Percentiles rank a stretch among this genome's conserved stretches.
Evolutionary conservation across 2,113 vertebrate species (phyloP).

Genomic region (Archilochus colubris): DNA sequence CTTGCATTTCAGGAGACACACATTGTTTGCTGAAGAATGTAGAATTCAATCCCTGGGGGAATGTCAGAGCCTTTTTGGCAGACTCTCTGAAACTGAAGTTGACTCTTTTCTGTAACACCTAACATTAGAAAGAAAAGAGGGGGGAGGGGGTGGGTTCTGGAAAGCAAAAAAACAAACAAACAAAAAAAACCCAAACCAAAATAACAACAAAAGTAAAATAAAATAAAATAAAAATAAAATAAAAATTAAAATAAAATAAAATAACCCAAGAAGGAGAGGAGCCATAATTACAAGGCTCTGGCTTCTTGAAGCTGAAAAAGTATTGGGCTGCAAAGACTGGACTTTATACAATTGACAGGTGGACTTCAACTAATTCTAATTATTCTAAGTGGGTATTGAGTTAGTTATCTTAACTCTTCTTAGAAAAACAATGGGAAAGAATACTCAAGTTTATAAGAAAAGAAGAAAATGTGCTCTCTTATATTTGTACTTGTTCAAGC

Average conservation of each 20-base stretch:
- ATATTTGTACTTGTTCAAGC: conserved; percentile 15
- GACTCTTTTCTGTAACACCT: conserved; percentile 53
- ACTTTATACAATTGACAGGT: conserved; percentile 46
- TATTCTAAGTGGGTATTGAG: conserved; percentile 41
- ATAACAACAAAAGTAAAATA: too few species aligned
- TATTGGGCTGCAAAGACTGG: conserved; percentile 28
- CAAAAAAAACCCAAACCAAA: too few species aligned
- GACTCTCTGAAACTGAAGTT: conserved; percentile 58
- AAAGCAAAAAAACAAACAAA: too few species aligned
- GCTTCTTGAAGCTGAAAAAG: conserved; percentile 52
- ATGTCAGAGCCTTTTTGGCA: conserved; percentile 65
- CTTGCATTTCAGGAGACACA: conserved; percentile 33
- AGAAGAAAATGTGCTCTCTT: not conserved
- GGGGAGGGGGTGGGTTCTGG: too few species aligned
- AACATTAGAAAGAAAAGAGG: conserved; percentile 22
- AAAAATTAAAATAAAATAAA: not conserved
- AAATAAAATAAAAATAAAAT: not conserved
- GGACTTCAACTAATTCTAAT: conserved; percentile 44
- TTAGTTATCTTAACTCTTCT: not conserved
- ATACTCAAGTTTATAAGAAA: conserved; percentile 18
- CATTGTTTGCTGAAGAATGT: conserved; percentile 62
- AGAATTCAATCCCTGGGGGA: conserved; percentile 58
- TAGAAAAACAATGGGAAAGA: conserved; percentile 15
- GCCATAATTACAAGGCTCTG: conserved; percentile 59
- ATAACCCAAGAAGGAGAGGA: not conserved